Percentiles rank a stretch among this genome's conserved stretches.
These are phyloP conservation scores for Melanchra persicariae DNA, from an alignment of 2,888 invertebrate genomes.

Conservation along the genomic window DNA sequence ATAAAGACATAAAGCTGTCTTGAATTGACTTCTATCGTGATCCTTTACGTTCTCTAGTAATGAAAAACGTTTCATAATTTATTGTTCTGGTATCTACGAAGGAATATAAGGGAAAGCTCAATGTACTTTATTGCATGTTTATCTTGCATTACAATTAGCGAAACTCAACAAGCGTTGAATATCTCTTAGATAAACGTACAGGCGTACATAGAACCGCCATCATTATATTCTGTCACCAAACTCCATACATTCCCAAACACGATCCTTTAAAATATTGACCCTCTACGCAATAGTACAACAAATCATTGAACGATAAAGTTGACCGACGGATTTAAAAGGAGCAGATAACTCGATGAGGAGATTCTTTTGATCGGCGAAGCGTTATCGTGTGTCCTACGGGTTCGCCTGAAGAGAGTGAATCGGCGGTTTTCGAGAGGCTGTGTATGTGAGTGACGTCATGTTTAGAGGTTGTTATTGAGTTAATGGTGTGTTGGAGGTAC, in stretches of 20 bases:
- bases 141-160: too few species aligned
- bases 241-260: conserved; percentile 2
- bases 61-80: too few species aligned
- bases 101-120: too few species aligned
- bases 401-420: conserved; percentile 37
- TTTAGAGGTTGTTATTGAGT: conserved; percentile 1
- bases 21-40: too few species aligned
- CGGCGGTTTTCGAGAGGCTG: conserved; percentile 33
- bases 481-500: not conserved
- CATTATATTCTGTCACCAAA: conserved; percentile 28
- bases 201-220: not conserved
- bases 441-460: conserved; percentile 31
- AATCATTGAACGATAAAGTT: conserved; percentile 59
- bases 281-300: conserved; percentile 52
- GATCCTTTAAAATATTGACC: conserved; percentile 36
- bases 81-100: too few species aligned
- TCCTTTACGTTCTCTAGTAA: too few species aligned
- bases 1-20: too few species aligned
- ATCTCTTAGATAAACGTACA: too few species aligned
- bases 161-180: too few species aligned
- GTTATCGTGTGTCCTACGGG: conserved; percentile 60
- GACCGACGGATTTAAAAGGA: conserved; percentile 69
- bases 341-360: conserved; percentile 69
- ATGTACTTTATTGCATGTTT: too few species aligned
- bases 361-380: conserved; percentile 81